Conservation (phyloP, 2,113 vertebrate genomes). For the Eidolon helvum region DNA sequence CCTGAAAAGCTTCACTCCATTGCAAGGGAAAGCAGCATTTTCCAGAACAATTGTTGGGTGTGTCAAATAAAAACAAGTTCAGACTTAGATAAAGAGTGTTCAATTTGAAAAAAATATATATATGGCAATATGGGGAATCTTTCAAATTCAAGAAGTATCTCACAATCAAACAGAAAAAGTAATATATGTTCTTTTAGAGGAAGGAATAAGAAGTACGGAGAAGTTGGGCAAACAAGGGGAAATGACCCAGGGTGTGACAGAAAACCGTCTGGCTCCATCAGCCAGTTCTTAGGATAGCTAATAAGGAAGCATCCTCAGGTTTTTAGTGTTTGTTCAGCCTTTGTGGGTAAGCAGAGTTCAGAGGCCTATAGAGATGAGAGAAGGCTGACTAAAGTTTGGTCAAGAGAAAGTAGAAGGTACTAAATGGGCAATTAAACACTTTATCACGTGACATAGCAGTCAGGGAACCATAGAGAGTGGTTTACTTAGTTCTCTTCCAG, state of each 20-base stretch:
- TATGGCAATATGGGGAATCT: neutral
- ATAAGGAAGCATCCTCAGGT: neutral
- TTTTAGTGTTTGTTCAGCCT: neutral
- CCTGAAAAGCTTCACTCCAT: neutral
- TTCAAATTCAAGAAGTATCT: neutral
- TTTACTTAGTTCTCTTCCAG: neutral
- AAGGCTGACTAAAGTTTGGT: neutral
- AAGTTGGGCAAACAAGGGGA: neutral
- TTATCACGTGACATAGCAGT: neutral
- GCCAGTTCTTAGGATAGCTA: neutral
- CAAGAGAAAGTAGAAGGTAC: neutral
- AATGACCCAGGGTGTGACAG: neutral
- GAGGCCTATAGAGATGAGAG: neutral
- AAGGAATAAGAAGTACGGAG: neutral
- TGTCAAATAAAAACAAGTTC: neutral
- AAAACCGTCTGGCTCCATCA: neutral
- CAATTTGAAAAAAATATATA: neutral
- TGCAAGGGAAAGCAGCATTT: neutral
- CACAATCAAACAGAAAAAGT: neutral
- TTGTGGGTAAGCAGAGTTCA: neutral
- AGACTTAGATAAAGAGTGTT: neutral
- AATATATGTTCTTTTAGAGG: neutral
- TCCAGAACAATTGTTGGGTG: neutral
- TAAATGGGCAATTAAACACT: neutral
- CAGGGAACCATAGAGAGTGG: accelerated